Percentiles rank a stretch among this genome's conserved stretches.
phyloP scores from a whole-genome alignment of 2,113 vertebrate genomes.

The Campylomormyrus tamandua region DNA sequence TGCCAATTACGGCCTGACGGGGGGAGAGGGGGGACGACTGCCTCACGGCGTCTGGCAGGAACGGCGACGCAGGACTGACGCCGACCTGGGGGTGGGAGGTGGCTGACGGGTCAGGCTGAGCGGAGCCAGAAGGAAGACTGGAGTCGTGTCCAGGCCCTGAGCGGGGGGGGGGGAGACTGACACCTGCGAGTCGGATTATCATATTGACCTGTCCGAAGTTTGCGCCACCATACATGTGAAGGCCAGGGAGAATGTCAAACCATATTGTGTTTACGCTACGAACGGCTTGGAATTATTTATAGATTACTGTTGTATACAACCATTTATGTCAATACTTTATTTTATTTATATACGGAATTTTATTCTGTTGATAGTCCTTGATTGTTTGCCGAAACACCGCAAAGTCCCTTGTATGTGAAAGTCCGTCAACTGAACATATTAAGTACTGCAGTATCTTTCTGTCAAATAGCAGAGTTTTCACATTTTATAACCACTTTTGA shows the following conservation, averaged over 20 bases:
- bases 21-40: slow-evolving; percentile 44
- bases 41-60: slow-evolving; percentile 56
- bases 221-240: slow-evolving; percentile 11
- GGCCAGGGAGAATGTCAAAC: slow-evolving; percentile 38
- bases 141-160: slow-evolving; percentile 32
- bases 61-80: slow-evolving; percentile 37
- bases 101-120: slow-evolving; percentile 55
- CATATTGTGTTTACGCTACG: not conserved
- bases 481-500: not conserved
- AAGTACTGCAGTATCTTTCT: slow-evolving; percentile 13
- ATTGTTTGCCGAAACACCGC: not conserved
- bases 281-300: not conserved
- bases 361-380: not conserved
- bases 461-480: not conserved
- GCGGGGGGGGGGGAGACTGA: slow-evolving; percentile 1
- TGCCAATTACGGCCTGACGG: slow-evolving; percentile 64
- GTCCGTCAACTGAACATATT: not conserved
- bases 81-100: slow-evolving; percentile 30
- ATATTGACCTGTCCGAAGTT: slow-evolving; percentile 47
- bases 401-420: not conserved
- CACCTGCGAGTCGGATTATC: slow-evolving; percentile 27
- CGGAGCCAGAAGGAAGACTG: slow-evolving; percentile 47
- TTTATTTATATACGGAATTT: not conserved
- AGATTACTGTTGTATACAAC: not conserved
- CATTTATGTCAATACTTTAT: not conserved